These are phyloP conservation scores for Brachyopa scutellaris DNA, from an alignment of 2,888 invertebrate species.

Conservation along the genomic window DNA sequence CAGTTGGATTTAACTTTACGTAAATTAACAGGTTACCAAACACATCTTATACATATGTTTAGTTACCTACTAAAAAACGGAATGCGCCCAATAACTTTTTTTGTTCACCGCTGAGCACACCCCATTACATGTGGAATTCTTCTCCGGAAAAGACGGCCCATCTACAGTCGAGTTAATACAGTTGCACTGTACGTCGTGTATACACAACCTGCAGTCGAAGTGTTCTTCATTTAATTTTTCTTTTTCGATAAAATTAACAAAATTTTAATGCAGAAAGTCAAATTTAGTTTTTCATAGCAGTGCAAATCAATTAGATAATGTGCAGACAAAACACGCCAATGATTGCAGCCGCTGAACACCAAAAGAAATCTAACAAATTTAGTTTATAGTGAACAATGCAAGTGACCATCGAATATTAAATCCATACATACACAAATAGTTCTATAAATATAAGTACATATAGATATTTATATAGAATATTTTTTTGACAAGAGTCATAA, in stretches of 20 bases:
- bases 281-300: conserved; percentile 45
- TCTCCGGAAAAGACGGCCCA: conserved; percentile 24
- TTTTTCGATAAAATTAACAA: conserved; percentile 56
- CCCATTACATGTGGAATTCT: conserved; percentile 11
- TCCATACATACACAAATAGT: conserved; percentile 51
- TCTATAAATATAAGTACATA: conserved; percentile 48
- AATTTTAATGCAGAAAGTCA: conserved; percentile 53
- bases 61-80: no score
- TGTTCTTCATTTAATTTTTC: conserved; percentile 58
- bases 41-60: no score
- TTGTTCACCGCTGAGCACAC: background rate
- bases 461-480: conserved; percentile 13
- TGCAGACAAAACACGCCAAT: conserved; percentile 53
- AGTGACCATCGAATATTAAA: conserved; percentile 69
- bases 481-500: conserved; percentile 63
- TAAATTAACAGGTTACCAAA: no score
- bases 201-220: conserved; percentile 67
- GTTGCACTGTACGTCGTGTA: conserved; percentile 64
- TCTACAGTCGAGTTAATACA: conserved; percentile 11
- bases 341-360: conserved; percentile 56
- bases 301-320: conserved; percentile 65
- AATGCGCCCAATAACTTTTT: no score
- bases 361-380: conserved; percentile 57
- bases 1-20: no score
- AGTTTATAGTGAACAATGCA: conserved; percentile 69